A percentile compares a stretch with the other conserved stretches of the same genome.
These are phyloP conservation scores for Apamea anceps DNA, from an alignment of 2,888 invertebrate genomes.

Conservation along the genomic window DNA sequence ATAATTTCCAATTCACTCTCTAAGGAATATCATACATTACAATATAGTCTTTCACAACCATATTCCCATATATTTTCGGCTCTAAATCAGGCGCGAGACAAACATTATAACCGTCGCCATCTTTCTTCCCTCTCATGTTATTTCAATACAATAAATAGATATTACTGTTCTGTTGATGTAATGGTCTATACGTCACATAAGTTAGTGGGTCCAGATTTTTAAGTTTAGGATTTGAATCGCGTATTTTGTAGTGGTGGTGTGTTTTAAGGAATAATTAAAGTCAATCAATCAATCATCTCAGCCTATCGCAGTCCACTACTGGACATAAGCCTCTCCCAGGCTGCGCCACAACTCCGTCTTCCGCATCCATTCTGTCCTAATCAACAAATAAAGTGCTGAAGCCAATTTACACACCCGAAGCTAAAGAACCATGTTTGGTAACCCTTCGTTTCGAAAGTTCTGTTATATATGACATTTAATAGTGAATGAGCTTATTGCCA, in stretches of 20 bases:
- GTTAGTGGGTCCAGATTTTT: constrained; percentile 26
- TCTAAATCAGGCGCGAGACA: constrained; percentile 46
- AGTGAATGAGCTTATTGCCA: too few relatives aligned
- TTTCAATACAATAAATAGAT: constrained; percentile 60
- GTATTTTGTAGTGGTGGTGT: background rate
- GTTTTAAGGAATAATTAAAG: background rate
- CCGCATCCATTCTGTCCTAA: background rate
- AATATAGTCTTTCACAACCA: constrained; percentile 35
- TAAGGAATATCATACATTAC: constrained; percentile 31
- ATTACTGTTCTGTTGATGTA: constrained; percentile 34
- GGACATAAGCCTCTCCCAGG: background rate
- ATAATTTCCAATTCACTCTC: constrained; percentile 36
- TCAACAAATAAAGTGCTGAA: background rate
- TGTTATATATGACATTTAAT: background rate
- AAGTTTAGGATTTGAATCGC: background rate
- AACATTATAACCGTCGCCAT: constrained; percentile 41
- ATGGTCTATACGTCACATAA: constrained; percentile 18
- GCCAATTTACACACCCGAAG: background rate
- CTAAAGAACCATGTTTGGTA: background rate
- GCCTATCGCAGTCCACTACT: background rate
- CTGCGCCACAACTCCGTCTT: background rate
- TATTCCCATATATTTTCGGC: constrained; percentile 30
- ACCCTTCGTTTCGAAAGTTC: background rate
- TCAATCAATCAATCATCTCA: background rate
- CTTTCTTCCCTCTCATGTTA: constrained; percentile 41